These are phyloP conservation scores for Macropodus opercularis DNA, from an alignment of 2,797 vertebrate genomes.

Conservation along the genomic window DNA sequence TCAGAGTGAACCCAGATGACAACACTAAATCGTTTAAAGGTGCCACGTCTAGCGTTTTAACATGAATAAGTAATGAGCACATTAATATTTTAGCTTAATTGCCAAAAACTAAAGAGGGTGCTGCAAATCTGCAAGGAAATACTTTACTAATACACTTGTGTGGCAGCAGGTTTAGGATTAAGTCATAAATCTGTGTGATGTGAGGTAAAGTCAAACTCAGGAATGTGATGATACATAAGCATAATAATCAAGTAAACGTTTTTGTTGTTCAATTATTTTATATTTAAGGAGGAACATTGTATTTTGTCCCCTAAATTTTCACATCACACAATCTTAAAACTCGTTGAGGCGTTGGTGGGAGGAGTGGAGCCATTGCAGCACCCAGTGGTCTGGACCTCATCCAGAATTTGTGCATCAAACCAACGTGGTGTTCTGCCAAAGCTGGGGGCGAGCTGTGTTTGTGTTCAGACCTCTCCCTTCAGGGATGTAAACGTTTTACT, in stretches of 20 bases:
- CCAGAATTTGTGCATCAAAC: constrained; percentile 19
- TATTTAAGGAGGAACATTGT: constrained; percentile 1
- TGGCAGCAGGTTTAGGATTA: not conserved
- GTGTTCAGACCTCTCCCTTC: constrained; percentile 7
- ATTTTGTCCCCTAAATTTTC: constrained; percentile 15
- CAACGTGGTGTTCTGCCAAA: constrained; percentile 3
- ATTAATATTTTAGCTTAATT: constrained; percentile 65
- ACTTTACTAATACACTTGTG: not conserved
- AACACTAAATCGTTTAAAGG: constrained; percentile 27
- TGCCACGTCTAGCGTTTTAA: constrained; percentile 50
- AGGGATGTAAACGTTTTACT: constrained; percentile 1
- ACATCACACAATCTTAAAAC: constrained; percentile 9
- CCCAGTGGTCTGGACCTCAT: constrained; percentile 8
- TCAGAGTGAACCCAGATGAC: constrained; percentile 14
- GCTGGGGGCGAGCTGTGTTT: not conserved
- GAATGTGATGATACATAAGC: not conserved
- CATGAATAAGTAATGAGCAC: constrained; percentile 70
- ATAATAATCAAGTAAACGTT: not conserved
- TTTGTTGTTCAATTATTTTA: not conserved
- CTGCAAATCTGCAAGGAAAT: constrained; percentile 26
- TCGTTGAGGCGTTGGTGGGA: constrained; percentile 5
- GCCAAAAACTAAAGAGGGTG: constrained; percentile 40
- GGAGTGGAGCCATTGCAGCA: constrained; percentile 1
- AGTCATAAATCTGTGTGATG: constrained; percentile 18
- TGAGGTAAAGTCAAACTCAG: not conserved